Percentiles rank a stretch among this genome's conserved stretches.
Evolutionary conservation across 2,113 vertebrate species (phyloP).

Genomic region (Machaerirhynchus nigripectus): DNA sequence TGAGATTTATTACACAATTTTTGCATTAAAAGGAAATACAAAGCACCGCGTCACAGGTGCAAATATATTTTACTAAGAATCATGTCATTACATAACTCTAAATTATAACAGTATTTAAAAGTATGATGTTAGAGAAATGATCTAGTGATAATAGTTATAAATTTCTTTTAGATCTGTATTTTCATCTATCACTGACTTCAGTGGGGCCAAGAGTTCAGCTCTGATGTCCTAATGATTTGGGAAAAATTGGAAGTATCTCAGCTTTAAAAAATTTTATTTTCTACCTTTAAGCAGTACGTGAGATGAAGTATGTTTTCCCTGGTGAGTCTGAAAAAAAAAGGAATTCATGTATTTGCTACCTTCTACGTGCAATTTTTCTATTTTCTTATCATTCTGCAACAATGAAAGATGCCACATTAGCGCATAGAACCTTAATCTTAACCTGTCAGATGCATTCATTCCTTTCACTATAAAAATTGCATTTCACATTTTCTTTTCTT

Average conservation of each 20-base stretch:
- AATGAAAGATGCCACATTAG: slow-evolving; percentile 55
- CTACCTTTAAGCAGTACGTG: background rate
- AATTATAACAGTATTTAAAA: slow-evolving; percentile 45
- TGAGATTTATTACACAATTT: slow-evolving; percentile 4
- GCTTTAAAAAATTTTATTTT: background rate
- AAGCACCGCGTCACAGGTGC: slow-evolving; percentile 3
- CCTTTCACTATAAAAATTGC: slow-evolving; percentile 49
- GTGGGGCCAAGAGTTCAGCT: background rate
- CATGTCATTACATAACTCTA: background rate
- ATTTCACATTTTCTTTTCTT: slow-evolving; percentile 38
- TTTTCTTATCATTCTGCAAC: slow-evolving; percentile 61
- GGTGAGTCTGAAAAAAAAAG: slow-evolving; percentile 2
- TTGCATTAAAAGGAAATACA: background rate
- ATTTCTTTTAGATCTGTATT: background rate
- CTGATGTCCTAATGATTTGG: slow-evolving; percentile 1
- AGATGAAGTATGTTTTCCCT: slow-evolving; percentile 25
- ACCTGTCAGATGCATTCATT: slow-evolving; percentile 49
- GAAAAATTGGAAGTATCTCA: background rate
- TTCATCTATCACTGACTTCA: background rate
- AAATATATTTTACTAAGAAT: slow-evolving; percentile 15
- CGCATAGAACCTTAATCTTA: slow-evolving; percentile 53
- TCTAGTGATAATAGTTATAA: background rate
- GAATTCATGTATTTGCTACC: slow-evolving; percentile 28
- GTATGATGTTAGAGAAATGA: slow-evolving; percentile 17
- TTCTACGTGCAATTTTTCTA: slow-evolving; percentile 58